Base-by-base conservation (phyloP, 1,140 invertebrate genomes). In the Papilio aristodemus region DNA sequence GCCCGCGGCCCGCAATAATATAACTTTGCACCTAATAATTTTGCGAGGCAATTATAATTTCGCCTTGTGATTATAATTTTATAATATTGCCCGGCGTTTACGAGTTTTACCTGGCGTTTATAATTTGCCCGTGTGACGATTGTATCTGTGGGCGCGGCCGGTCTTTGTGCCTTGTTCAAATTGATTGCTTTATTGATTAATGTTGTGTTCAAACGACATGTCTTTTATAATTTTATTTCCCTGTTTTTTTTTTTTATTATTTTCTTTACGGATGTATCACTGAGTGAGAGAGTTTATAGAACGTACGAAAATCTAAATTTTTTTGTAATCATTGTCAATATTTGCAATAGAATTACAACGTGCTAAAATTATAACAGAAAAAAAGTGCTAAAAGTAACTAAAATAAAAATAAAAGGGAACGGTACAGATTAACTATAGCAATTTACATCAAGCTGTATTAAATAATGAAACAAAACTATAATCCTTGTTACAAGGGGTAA, bases 11-110 rank as follows among this genome's bases (percentile, higher is more conserved):
- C 17, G 67, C 71, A 75, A 72, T 78, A 81, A 79, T 79, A 77
- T 77, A 74, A 78, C 68, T 83, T 83, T 81, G 73, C 79, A 81
- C 81, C 77, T 83, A 78, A 83, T 81, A 81, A 83, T 83, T 83
- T 79, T 77, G 75, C 72, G 66, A 70, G 70, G 76, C 75, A 82
- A 82, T 80, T 75, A 80, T 78, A 73, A 80, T 78, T 73, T 75
- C 71, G 59, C 69, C 17, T 46, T 22, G 62, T 60, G 70, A 69
- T 72, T 75, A 75, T 71, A 59, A 67, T 71, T 67, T 68, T 71
- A 71, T 67, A 71, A 71, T 67, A 67, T 68, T 71, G 70, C 46
- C 60, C 69, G 22, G 36, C 11, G 59, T 69, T 69, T 62, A 62
- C 67, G 71, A 71, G 46, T 50, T 76, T 72, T 70, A 70, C 36